Evolutionary conservation across 2,888 invertebrate genomes (phyloP), one percentile per base, ranked within the genome.

Genomic region (Limenitis camilla): DNA sequence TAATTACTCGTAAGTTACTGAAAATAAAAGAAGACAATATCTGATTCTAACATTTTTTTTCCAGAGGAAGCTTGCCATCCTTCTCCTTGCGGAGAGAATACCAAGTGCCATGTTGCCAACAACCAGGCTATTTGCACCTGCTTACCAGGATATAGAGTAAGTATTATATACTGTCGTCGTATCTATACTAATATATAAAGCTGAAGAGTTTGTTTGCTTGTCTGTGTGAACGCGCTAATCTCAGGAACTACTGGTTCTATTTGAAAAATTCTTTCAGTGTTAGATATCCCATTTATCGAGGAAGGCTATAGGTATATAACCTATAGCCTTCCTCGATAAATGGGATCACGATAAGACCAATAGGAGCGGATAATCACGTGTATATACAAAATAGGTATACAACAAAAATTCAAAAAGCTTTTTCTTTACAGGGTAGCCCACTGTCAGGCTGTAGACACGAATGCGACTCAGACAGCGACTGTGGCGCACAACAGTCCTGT

Each of bases 61-160:
- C 42, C 77, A 95, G 95, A 94, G 85, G 95, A 94, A 69, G 90
- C 93, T 40, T 96, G 95, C 72, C 92, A 93, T 67, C 95, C 94
- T 9, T 93, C 91, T 57, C 95, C 95, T 0, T 96, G 96, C 63
- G 96, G 95, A 6, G 67, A 71, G 38, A 95, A 96, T 77, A 95
- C 95, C 1, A 91, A 92, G 47, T 96, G 96, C 73, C 92, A 93
- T 69, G 93, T 94, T 7, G 84, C 92, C 40, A 92, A 92, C 71
- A 91, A 91, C 61, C 91, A 93, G 11, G 93, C 95, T 1, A 92
- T 93, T 7, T 96, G 96, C 69, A 92, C 92, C 45, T 96, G 96
- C 65, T 77, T 92, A 44, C 91, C 93, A 38, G 92, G 95, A 67
- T 93, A 89, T 80, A 79, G 82, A 63, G 90, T 89, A 74, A 73